phyloP scores from a whole-genome alignment of 2,888 invertebrate species.

The Trissolcus japonicus region DNA sequence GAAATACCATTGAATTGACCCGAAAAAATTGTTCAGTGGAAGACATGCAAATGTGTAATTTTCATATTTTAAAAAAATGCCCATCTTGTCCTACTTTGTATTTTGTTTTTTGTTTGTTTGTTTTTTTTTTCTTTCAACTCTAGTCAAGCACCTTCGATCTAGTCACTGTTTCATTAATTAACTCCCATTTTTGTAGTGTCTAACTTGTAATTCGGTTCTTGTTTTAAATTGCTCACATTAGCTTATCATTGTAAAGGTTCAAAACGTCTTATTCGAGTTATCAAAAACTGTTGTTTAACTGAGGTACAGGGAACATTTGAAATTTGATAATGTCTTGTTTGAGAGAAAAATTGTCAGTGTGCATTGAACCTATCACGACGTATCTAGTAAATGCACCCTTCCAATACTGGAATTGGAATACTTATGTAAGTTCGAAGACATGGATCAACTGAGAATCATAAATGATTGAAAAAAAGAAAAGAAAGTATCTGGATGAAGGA shows the following conservation, averaged over 20 bases:
- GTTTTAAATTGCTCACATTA: no score
- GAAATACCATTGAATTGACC: constrained; percentile 9
- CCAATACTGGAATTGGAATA: constrained; percentile 41
- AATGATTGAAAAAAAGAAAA: constrained; percentile 6
- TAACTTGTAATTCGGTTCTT: no score
- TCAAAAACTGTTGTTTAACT: constrained; percentile 2
- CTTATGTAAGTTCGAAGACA: constrained; percentile 36
- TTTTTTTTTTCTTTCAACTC: background rate
- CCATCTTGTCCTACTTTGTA: constrained; percentile 31
- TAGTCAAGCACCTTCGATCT: constrained; percentile 1
- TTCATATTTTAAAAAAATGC: constrained; percentile 14
- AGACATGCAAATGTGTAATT: constrained; percentile 23
- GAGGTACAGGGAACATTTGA: constrained; percentile 13
- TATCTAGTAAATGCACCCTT: constrained; percentile 44
- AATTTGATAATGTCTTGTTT: background rate
- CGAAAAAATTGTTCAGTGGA: constrained; percentile 17
- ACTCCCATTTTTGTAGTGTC: no score
- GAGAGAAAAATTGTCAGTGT: no score
- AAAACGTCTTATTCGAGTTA: no score
- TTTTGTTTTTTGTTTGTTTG: background rate
- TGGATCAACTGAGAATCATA: constrained; percentile 24
- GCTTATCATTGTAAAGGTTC: no score
- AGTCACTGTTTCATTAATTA: background rate
- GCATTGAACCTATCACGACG: constrained; percentile 3
- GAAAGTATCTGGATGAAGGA: constrained; percentile 11